Base-by-base conservation (phyloP, 2,888 invertebrate species). In the Pollenia amentaria region DNA sequence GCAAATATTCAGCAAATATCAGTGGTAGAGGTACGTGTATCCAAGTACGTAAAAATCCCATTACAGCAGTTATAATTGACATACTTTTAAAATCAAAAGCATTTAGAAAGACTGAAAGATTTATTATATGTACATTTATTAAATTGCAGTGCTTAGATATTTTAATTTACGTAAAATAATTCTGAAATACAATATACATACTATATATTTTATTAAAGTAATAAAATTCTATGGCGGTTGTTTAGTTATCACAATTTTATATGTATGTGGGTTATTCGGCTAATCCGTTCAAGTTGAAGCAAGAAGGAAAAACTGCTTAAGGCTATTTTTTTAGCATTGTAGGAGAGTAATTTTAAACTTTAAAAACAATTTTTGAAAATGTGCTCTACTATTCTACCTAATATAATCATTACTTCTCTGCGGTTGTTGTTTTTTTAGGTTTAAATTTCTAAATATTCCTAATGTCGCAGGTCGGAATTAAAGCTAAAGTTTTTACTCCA, bases 1-100 rank as follows among this genome's bases (percentile, higher is more conserved):
- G 94, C 73, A 96, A 95, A 80, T 95, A 94, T 85, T 96, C 96
- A 46, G 96, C 95, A 70, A 97, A 95, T 3, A 96, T 94, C 12
- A 97, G 93, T n/a, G 96, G 95, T 88, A 96, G 92, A 6, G 96
- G 94, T 8, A 96, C 96, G 89, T 96, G 95, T 4, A 97, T 94
- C 90, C 96, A 95, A 82, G 96, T 96, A 78, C 97, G 94, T 64
- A 96, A 94, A 82, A 96, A 94, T 0, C 97, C 97, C 53, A 96
- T 95, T 55, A 95, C 91, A 0, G 94, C 95, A 0, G 95, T 95
- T 88, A 95, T 94, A 16, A 93, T 90, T 57, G 95, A 94, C 89
- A 95, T 95, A 88, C 95, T 95, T 89, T 92, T 90, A 85, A 94
- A 94, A 10, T 94, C 94, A 18, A 92, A 92, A 70, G 94, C 94